Conservation (phyloP, 2,888 invertebrate species). For the Cheiracanthium punctorium region DNA sequence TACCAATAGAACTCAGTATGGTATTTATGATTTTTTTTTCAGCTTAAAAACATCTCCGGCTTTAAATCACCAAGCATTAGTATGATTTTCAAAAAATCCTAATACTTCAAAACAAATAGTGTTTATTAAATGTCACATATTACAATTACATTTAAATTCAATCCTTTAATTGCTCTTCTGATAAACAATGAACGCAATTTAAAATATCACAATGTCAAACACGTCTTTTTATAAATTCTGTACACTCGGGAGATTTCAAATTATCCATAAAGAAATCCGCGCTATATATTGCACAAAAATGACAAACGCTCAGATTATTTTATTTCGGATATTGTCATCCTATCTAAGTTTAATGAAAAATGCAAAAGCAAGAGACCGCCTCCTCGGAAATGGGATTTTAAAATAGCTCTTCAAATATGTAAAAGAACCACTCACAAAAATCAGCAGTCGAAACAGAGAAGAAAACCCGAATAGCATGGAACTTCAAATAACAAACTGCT, state of each 20-base stretch:
- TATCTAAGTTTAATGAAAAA: neutral
- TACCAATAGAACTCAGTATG: no score
- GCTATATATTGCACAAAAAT: neutral
- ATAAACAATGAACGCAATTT: neutral
- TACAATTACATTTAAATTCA: no score
- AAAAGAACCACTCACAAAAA: neutral
- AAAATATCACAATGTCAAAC: neutral
- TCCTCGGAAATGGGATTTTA: neutral
- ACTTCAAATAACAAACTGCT: neutral
- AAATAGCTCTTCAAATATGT: constrained; percentile 8
- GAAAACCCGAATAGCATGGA: neutral
- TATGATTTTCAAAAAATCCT: no score
- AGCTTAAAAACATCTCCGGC: no score
- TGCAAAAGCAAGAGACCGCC: neutral
- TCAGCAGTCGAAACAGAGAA: neutral
- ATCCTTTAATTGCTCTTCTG: no score
- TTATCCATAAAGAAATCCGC: neutral
- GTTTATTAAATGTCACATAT: no score
- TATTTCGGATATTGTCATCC: neutral
- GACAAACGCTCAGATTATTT: neutral
- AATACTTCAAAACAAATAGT: no score
- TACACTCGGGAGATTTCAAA: neutral
- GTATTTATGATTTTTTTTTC: no score
- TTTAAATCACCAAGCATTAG: no score
- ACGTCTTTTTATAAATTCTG: no score